Conservation (phyloP, 2,888 invertebrate species). For the Andrena flavipes region DNA sequence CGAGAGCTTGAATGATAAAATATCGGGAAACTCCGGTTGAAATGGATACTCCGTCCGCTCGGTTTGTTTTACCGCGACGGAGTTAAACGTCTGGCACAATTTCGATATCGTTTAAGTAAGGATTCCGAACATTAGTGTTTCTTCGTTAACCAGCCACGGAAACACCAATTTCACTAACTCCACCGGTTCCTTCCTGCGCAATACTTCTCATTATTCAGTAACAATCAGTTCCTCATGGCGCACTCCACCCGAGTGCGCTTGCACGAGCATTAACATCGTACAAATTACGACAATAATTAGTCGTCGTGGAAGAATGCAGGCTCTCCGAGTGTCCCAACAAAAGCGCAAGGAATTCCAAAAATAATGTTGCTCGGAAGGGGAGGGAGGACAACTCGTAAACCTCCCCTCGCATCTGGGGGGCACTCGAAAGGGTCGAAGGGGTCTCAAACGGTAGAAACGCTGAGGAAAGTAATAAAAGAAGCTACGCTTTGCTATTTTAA, state of each 20-base stretch:
- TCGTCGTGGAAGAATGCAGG: neutral
- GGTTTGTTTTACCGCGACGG: neutral
- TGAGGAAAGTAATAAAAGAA: neutral
- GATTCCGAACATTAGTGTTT: too few species aligned
- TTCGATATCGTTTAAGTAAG: neutral
- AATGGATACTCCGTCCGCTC: neutral
- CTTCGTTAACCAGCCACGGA: too few species aligned
- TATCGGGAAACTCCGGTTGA: slow-evolving; percentile 6
- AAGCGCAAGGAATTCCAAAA: slow-evolving; percentile 2
- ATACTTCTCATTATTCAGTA: neutral
- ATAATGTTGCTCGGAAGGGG: slow-evolving; percentile 5
- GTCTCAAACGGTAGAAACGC: slow-evolving; percentile 1
- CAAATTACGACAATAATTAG: slow-evolving; percentile 10
- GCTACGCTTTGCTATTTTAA: neutral
- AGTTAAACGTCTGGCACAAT: neutral
- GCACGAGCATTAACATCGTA: neutral
- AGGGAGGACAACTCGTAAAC: slow-evolving; percentile 27
- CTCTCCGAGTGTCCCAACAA: neutral
- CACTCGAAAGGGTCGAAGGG: slow-evolving; percentile 26
- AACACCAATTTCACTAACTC: neutral
- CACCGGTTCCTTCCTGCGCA: neutral
- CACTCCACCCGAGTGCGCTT: neutral
- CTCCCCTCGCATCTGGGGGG: neutral
- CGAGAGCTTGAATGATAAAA: slow-evolving; percentile 14
- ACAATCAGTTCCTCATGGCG: neutral